phyloP scores from a whole-genome alignment of 2,113 vertebrate genomes.

The Perognathus longimembris region DNA sequence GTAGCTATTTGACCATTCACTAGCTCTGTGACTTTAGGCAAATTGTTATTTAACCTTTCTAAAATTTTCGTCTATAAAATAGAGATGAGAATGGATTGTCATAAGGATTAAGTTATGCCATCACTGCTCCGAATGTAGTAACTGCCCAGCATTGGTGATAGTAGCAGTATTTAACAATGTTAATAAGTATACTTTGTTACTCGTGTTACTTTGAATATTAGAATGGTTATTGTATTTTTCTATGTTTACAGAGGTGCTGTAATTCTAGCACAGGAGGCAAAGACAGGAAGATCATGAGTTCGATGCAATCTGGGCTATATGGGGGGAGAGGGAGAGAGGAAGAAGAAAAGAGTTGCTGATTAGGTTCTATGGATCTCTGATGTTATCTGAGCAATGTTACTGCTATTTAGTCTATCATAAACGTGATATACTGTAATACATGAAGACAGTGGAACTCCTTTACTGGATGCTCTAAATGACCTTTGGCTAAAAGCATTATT shows the following conservation, averaged over 20 bases:
- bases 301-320: not conserved
- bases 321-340: not conserved
- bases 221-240: not conserved
- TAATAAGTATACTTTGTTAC: not conserved
- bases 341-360: not conserved
- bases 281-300: not conserved
- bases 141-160: not conserved
- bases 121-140: not conserved
- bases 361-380: not conserved
- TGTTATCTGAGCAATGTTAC: conserved; percentile 4
- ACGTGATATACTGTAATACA: not conserved
- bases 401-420: not conserved
- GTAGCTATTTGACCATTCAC: not conserved
- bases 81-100: not conserved
- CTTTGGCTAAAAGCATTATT: conserved; percentile 16
- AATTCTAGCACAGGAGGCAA: not conserved
- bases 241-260: not conserved
- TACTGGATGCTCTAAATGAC: not conserved
- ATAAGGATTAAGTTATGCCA: not conserved
- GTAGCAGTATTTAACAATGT: not conserved
- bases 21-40: conserved; percentile 23
- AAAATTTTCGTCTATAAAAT: conserved; percentile 13
- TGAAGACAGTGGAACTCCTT: not conserved
- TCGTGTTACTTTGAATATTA: conserved; percentile 15
- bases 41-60: conserved; percentile 8